Evolutionary conservation across 2,797 vertebrate species (phyloP).

Genomic region (Enteromius anoplus): DNA sequence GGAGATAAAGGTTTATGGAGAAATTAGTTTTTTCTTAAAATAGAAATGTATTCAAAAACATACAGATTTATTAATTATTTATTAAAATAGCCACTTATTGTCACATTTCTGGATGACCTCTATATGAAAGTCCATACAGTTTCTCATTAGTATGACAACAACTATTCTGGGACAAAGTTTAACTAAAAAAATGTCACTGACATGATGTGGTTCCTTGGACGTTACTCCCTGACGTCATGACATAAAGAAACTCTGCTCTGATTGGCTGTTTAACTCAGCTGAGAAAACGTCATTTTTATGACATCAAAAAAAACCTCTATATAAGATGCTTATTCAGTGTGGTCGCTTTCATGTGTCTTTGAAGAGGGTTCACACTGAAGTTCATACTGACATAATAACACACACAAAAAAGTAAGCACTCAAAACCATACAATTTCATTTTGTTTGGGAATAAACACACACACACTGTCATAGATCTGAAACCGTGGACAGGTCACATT

Average conservation of each 20-base stretch:
- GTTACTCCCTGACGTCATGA: neutral
- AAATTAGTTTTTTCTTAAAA: neutral
- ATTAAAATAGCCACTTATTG: neutral
- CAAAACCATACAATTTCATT: neutral
- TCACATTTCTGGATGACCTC: neutral
- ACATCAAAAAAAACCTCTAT: neutral
- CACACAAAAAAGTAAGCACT: neutral
- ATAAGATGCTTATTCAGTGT: neutral
- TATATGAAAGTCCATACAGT: neutral
- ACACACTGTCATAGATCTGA: neutral
- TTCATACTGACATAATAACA: neutral
- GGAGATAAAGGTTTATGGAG: neutral
- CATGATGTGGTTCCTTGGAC: neutral
- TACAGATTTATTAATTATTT: neutral
- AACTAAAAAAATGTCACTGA: neutral
- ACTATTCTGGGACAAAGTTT: constrained; percentile 11
- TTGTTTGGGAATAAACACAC: neutral
- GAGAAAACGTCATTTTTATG: neutral
- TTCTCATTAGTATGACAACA: neutral
- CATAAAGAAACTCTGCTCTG: neutral
- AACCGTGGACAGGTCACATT: neutral
- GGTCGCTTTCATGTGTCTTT: neutral
- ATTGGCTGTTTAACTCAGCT: constrained; percentile 7
- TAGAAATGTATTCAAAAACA: neutral
- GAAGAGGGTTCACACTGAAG: neutral